These are phyloP conservation scores for Patagioenas fasciata DNA, from an alignment of 2,113 vertebrate species.

Conservation along the genomic window DNA sequence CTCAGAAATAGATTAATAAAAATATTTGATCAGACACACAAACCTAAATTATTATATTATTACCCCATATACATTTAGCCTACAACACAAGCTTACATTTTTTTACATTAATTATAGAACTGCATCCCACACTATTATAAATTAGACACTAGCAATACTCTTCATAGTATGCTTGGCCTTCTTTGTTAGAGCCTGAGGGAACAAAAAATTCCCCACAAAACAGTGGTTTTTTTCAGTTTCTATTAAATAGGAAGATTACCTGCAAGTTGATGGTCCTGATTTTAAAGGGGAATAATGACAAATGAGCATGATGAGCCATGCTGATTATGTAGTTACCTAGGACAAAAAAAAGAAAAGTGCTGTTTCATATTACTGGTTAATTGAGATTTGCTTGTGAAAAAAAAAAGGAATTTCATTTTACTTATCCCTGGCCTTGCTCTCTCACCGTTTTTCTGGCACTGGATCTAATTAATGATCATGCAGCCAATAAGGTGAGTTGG, in stretches of 20 bases:
- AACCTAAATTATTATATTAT: neutral
- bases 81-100: neutral
- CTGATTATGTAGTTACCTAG: neutral
- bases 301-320: neutral
- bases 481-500: neutral
- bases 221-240: neutral
- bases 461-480: neutral
- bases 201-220: neutral
- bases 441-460: neutral
- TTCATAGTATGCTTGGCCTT: neutral
- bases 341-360: neutral
- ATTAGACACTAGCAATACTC: neutral
- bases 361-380: neutral
- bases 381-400: neutral
- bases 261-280: neutral
- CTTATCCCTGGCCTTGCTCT: neutral
- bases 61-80: neutral
- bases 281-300: neutral
- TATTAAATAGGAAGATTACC: neutral
- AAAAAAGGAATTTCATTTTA: neutral
- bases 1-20: neutral
- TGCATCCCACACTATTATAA: neutral
- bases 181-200: neutral
- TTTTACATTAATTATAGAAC: neutral
- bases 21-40: neutral